Base-by-base conservation (phyloP, 2,888 invertebrate genomes). In the Nowickia ferox region DNA sequence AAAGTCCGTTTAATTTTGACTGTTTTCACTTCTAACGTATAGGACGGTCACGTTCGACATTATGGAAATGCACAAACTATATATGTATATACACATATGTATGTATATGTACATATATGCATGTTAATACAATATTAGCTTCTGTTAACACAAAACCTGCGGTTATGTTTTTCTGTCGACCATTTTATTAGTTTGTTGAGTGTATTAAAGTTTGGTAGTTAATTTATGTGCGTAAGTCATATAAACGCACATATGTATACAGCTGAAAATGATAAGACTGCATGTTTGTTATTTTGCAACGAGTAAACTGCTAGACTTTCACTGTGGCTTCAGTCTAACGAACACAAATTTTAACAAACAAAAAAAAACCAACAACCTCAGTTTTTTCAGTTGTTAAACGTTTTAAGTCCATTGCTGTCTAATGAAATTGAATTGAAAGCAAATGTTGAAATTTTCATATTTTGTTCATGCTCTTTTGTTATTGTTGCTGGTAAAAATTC, bases 341-440 rank as follows among this genome's bases (percentile, higher is more conserved):
- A 63, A 22, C 13, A 53, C 15, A 19, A 9, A 30, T n/a, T n/a
- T n/a, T n/a, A n/a, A n/a, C n/a, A n/a, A n/a, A n/a, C n/a, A n/a
- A n/a, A n/a, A n/a, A n/a, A n/a, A n/a, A n/a, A n/a, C n/a, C n/a
- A n/a, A n/a, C n/a, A n/a, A 65, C 53, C 19, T 57, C 57, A 44
- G 77, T 46, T 71, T 46, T 48, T 71, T 55, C 13, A 48, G 63
- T 46, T 76, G 81, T 55, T 81, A 40, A 30, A 53, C 65, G 46
- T 72, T 79, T 69, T 55, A 55, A 42, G 42, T 69, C 74, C 57
- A 51, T 61, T 61, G 63, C 72, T 59, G 55, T 59, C 69, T 81
- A 82, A 85, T 75, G 63, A 75, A 82, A 81, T 63, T 76, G 38
- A 81, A 77, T 68, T 72, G 57, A 63, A 71, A 53, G 61, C n/a